Base-by-base conservation (phyloP, 2,797 vertebrate genomes). In the Cossypha heuglini region DNA sequence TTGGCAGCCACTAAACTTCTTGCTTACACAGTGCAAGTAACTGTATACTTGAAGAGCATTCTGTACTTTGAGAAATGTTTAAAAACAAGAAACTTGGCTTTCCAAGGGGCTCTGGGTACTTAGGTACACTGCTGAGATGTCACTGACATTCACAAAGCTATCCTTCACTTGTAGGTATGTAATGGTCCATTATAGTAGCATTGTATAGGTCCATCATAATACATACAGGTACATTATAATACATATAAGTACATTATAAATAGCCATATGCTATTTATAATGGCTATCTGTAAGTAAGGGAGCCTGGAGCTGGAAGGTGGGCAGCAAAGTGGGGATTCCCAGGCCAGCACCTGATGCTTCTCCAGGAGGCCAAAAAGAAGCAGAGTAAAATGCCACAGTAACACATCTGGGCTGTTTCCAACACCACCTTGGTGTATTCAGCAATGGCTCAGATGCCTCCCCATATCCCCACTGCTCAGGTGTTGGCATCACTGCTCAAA, bases 1-100 rank as follows among this genome's bases (percentile, higher is more conserved):
- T 87, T 45, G 46, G 46, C 79, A 81, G 25, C 29, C 51, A 55
- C 57, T 81, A 54, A 91, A 62, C 49, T 90, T 91, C 48, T 82
- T 73, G 42, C 49, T 80, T 76, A 38, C 28, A 67, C 40, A 40
- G 42, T 57, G 42, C 33, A 74, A 84, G 82, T 55, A 92, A 42
- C 13, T 52, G 0, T 26, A 45, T 74, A 43, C 33, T 49, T 58
- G 49, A 92, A 89, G 59, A 82, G 33, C 43, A 29, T 16, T 78
- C 20, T 64, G 17, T 5, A 5, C 54, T 42, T 13, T 38, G 37
- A 73, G 73, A 42, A 31, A 18, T 35, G 11, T 64, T 75, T 22
- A 49, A 48, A 86, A 88, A 33, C 14, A 63, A 33, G 49, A 80
- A 84, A 57, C 68, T 10, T 49, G 52, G 7, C 12, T 83, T 91